These are phyloP conservation scores for Ptilorrhoa leucosticta DNA, from an alignment of 2,113 vertebrate genomes.

Conservation along the genomic window DNA sequence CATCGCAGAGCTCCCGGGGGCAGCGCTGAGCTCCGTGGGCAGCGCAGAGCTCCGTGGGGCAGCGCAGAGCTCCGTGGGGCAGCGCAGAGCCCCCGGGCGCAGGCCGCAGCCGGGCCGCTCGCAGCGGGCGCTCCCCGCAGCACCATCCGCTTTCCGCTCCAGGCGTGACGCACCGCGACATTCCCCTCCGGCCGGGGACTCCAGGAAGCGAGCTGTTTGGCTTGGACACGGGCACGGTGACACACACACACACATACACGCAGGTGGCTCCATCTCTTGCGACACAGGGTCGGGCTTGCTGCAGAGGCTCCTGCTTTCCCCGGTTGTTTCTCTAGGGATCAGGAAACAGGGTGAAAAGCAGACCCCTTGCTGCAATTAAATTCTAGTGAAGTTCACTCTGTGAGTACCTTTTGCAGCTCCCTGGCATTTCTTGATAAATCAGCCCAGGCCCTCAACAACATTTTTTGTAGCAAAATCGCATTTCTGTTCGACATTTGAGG, in stretches of 20 bases:
- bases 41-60: not conserved
- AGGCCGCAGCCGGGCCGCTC: not conserved
- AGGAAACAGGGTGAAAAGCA: not conserved
- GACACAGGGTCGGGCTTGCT: not conserved
- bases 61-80: not conserved
- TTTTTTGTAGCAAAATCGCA: not conserved
- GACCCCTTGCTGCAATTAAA: fast-evolving
- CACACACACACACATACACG: not conserved
- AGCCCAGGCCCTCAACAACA: not conserved
- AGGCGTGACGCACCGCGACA: not conserved
- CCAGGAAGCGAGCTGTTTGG: not conserved
- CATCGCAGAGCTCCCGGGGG: not conserved
- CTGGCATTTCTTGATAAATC: not conserved
- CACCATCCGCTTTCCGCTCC: not conserved
- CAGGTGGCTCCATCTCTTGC: not conserved
- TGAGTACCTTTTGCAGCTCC: not conserved
- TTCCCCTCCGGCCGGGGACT: not conserved
- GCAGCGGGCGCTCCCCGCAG: not conserved
- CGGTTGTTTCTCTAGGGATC: not conserved
- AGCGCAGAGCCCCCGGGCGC: too few relatives aligned
- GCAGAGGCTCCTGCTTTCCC: not conserved
- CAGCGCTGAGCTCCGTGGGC: not conserved
- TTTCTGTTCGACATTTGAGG: not conserved
- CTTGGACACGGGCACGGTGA: not conserved
- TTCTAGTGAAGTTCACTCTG: not conserved